These are phyloP conservation scores for Gila robusta DNA, from an alignment of 2,797 vertebrate genomes.

Conservation along the genomic window DNA sequence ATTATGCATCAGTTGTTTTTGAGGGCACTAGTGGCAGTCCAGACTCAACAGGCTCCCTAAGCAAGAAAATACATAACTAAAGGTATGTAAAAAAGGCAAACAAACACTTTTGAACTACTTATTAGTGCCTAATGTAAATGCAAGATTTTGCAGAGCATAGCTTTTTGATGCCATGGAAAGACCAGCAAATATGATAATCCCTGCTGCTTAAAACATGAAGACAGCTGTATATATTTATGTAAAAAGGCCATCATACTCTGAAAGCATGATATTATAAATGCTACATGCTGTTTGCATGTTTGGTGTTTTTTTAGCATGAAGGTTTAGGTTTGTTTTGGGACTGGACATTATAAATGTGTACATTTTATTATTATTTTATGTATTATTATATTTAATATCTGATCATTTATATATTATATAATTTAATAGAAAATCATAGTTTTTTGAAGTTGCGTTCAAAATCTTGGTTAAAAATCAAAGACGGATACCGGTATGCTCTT, in stretches of 20 bases:
- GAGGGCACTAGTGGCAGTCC: conserved; percentile 18
- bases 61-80: conserved; percentile 4
- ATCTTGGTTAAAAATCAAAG: background rate
- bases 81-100: background rate
- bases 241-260: background rate
- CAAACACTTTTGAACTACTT: background rate
- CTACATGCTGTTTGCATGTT: background rate
- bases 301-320: too few species aligned
- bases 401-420: too few species aligned
- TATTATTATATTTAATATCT: background rate
- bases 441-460: background rate
- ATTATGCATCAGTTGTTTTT: conserved; percentile 14
- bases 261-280: background rate
- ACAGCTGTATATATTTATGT: background rate
- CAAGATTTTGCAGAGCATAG: background rate
- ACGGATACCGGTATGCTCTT: background rate
- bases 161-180: background rate
- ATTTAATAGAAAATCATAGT: background rate
- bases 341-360: background rate
- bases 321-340: too few species aligned
- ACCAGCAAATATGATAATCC: background rate
- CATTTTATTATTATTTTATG: background rate
- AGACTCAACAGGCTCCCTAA: background rate
- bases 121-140: background rate
- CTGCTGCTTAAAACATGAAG: background rate